phyloP scores from a whole-genome alignment of 2,888 invertebrate species.

The Calameuta filiformis region DNA sequence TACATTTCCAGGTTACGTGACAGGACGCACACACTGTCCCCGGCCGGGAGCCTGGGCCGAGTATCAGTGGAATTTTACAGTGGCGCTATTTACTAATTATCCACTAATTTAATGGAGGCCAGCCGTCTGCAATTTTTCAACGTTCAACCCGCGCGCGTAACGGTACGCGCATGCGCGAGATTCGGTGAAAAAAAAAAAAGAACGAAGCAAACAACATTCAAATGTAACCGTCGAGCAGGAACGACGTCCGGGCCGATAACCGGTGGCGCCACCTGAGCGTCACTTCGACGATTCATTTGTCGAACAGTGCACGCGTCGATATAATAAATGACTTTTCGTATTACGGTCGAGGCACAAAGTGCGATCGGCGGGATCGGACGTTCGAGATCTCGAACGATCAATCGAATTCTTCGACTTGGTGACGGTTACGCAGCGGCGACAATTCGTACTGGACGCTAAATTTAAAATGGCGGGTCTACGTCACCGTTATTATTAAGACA shows the following conservation, averaged over 20 bases:
- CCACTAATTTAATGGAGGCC: not conserved
- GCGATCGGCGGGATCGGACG: not conserved
- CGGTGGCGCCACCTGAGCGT: not conserved
- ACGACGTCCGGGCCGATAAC: not conserved
- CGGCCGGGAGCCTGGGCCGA: not conserved
- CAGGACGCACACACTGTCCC: not conserved
- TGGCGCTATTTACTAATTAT: not conserved
- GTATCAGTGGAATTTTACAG: not conserved
- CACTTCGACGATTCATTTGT: not conserved
- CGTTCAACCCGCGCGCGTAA: not conserved
- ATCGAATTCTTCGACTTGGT: no score
- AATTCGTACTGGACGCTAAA: not conserved
- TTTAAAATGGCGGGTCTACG: not conserved
- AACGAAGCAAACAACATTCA: not conserved
- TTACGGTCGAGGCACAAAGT: not conserved
- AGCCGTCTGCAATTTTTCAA: not conserved
- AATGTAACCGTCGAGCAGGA: not conserved
- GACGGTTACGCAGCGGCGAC: not conserved
- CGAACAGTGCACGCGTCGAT: not conserved
- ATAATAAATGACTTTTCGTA: not conserved
- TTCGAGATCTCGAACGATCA: not conserved
- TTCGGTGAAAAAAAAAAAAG: not conserved
- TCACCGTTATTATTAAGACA: conserved; percentile 10
- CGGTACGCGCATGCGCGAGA: not conserved
- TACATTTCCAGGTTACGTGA: not conserved